Base-by-base conservation (phyloP, 2,888 invertebrate genomes). In the Acleris emargana region DNA sequence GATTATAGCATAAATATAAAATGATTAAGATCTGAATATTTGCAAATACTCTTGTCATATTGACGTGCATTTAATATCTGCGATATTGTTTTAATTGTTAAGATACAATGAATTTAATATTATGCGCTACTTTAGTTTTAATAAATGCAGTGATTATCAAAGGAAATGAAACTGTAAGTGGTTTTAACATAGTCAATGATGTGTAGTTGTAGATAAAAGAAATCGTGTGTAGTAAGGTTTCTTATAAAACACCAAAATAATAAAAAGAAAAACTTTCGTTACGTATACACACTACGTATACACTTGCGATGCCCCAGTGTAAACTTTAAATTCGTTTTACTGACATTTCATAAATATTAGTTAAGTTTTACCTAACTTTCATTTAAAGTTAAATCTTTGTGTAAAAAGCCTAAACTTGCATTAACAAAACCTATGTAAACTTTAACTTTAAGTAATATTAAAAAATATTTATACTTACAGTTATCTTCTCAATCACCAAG, bases 91-190 rank as follows among this genome's bases (percentile, higher is more conserved):
- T 68, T 71, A 68, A 43, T 67, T 57, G 17, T 62, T 64, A 67
- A 67, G 67, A 49, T 64, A 82, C 78, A 76, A 88, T 88, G 87
- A 77, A 73, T 72, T 62, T 71, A n/a, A 75, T 69, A 71, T 69
- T 79, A 70, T 69, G 75, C 75, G 58, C 73, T 42, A 50, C 76
- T 72, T 69, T 82, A 69, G 50, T 82, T 74, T 67, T 82, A 72
- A 72, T 73, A 69, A 64, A 54, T 64, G 55, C 69, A 45, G 64
- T 74, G 67, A 55, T 75, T 68, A 67, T 75, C 50, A 69, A 66
- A 72, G 79, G 77, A 71, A 75, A 75, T 73, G 70, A 76, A 68
- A 71, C 71, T 67, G 87, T 87, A 77, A 86, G 87, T 68, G 52
- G 25, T 32, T 13, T 60, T 16, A 61, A 58, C 47, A 20, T 49